These are phyloP conservation scores for Tupaia chinensis DNA, from an alignment of 2,113 vertebrate genomes.

Conservation along the genomic window DNA sequence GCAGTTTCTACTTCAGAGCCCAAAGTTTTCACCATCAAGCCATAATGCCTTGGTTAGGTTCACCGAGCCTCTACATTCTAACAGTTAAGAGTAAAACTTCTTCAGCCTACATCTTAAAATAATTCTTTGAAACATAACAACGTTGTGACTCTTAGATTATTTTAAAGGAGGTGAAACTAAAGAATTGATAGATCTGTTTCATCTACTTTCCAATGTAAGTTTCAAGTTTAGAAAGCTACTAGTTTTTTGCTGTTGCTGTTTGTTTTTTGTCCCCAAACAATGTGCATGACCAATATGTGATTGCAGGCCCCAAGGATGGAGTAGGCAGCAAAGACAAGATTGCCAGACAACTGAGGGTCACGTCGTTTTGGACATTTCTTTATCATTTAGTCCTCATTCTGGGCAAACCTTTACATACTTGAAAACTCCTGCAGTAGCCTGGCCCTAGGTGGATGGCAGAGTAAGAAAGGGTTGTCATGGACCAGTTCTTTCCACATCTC, in stretches of 20 bases:
- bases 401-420: not conserved
- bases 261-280: not conserved
- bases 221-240: not conserved
- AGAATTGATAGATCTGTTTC: not conserved
- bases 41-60: not conserved
- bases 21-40: not conserved
- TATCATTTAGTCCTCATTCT: not conserved
- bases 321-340: not conserved
- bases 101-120: not conserved
- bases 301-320: not conserved
- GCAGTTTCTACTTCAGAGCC: not conserved
- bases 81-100: not conserved
- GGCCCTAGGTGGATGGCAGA: not conserved
- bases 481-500: not conserved
- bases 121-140: slow-evolving; percentile 29
- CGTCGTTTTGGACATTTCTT: not conserved
- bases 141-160: not conserved
- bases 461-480: not conserved
- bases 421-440: not conserved
- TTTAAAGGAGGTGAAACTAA: slow-evolving; percentile 7
- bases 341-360: not conserved
- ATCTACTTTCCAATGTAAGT: not conserved
- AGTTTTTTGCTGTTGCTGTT: not conserved
- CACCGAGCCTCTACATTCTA: not conserved
- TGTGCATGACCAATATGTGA: not conserved